phyloP scores from a whole-genome alignment of 2,113 vertebrate species.

The Pontoporia blainvillei region DNA sequence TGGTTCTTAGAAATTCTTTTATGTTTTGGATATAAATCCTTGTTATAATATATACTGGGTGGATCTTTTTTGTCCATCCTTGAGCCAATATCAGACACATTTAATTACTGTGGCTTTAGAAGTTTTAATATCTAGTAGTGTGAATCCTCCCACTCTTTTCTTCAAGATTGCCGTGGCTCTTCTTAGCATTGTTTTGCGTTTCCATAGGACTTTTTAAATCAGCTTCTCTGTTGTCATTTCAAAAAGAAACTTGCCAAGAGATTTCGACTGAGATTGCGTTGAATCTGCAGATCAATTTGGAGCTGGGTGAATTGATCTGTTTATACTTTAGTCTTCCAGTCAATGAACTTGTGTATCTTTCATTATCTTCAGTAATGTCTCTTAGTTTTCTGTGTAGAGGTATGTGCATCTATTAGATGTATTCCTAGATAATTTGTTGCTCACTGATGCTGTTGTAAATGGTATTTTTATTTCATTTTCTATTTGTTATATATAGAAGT shows the following conservation, averaged over 20 bases:
- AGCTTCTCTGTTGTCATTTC: background rate
- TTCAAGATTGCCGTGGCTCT: background rate
- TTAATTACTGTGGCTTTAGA: background rate
- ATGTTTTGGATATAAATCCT: background rate
- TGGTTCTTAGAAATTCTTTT: background rate
- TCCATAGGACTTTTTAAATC: background rate
- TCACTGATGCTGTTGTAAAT: background rate
- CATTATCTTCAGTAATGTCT: background rate
- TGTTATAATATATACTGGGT: background rate
- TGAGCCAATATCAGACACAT: background rate
- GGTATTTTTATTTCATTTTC: background rate
- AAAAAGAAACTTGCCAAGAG: background rate
- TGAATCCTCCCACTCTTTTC: background rate
- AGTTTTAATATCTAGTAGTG: background rate
- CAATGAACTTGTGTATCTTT: background rate
- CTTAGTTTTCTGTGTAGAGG: background rate
- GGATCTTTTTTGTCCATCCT: background rate
- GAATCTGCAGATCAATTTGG: background rate
- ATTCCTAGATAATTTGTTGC: background rate
- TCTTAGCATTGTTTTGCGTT: background rate
- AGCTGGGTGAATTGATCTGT: background rate
- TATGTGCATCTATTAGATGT: background rate
- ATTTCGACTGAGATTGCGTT: background rate
- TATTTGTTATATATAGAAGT: background rate
- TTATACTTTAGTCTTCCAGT: background rate